phyloP scores from a whole-genome alignment of 1,140 invertebrate genomes.

The Leptinotarsa texana region DNA sequence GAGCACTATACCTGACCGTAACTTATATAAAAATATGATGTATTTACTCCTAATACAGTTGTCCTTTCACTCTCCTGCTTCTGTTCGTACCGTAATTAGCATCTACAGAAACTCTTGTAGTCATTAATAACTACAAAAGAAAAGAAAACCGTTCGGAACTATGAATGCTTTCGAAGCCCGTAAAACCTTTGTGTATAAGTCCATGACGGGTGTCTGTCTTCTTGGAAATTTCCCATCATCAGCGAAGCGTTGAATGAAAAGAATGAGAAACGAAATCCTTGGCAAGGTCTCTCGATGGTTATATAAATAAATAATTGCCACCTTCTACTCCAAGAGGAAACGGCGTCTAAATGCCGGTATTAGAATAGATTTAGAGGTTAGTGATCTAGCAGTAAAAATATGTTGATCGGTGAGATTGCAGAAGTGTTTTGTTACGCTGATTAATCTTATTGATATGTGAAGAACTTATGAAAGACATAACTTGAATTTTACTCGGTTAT shows the following conservation, averaged over 20 bases:
- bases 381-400: background rate
- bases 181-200: background rate
- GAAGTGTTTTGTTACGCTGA: background rate
- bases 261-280: background rate
- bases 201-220: background rate
- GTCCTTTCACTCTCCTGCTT: no score
- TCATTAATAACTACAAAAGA: background rate
- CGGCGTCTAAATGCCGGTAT: background rate
- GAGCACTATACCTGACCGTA: no score
- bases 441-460: background rate
- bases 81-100: no score
- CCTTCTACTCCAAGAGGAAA: background rate
- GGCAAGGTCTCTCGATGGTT: background rate
- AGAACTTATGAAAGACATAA: no score
- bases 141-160: background rate
- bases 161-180: background rate
- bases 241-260: background rate
- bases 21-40: no score
- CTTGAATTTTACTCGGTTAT: no score
- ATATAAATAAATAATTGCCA: constrained; percentile 6
- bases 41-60: no score
- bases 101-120: background rate
- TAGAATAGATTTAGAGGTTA: constrained; percentile 9
- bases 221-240: background rate
- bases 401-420: background rate